Evolutionary conservation across 2,888 invertebrate genomes (phyloP), one percentile per base, ranked within the genome.

Genomic region (Pedicia rivosa): DNA sequence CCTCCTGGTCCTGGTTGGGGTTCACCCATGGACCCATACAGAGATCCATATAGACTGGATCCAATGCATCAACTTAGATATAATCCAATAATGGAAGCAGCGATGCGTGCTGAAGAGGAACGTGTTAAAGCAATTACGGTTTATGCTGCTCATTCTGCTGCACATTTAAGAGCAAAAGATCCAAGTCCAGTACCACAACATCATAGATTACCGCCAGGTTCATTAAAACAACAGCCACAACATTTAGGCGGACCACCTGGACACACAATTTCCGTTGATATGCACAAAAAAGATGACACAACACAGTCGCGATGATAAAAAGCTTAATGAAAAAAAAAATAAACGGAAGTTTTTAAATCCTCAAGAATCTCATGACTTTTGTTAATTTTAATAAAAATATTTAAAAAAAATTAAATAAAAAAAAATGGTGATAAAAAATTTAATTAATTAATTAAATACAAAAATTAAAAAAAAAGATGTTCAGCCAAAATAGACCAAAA

Each of bases 41-140:
- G 77, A 36, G 68, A 69, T 51, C 66, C 70, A 20, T 81, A 78
- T 57, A 58, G 70, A 24, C 70, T 69, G 51, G 78, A 78, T 53
- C 75, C 78, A 27, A 67, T 82, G 44, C 62, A 59, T 39, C 64
- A 65, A 48, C 63, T 77, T 56, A 71, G 81, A 38, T 82, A 80
- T 56, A 81, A 80, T 55, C 81, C 83, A 14, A 63, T 84, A 22
- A 74, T 84, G 64, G 81, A 82, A 48, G 80, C 77, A 10, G 79
- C 79, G 14, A 72, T 78, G 53, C 68, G 80, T 38, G 78, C 74
- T 31, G 81, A 82, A 53, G 82, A 83, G 49, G 78, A 83, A 56
- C 72, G 82, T 41, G 78, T 75, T 28, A 83, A 82, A 59, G 71
- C 82, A 52, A 71, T 77, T 52, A 73, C 70, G 46, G 73, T 78